These are phyloP conservation scores for Ricordea florida DNA, from an alignment of 92 coral and sea anemone species.

Conservation along the genomic window DNA sequence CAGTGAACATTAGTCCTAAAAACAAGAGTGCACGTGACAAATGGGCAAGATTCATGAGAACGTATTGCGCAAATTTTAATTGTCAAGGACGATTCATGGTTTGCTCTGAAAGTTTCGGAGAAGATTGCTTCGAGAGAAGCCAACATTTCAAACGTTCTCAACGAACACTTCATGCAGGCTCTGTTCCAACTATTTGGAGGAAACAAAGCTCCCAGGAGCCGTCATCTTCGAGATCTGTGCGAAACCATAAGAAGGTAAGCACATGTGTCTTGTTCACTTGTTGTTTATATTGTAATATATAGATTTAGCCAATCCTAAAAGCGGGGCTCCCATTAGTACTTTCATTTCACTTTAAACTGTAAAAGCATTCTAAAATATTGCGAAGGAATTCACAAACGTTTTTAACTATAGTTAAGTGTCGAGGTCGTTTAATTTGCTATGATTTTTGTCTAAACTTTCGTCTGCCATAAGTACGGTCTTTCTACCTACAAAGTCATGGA, in stretches of 20 bases:
- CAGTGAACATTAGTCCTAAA: background rate
- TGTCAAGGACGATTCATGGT: constrained; percentile 16
- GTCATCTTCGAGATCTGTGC: background rate
- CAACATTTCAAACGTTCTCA: constrained; percentile 4
- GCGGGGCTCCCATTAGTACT: no score
- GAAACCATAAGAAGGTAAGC: background rate
- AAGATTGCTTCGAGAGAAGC: constrained; percentile 17
- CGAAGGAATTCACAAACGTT: no score
- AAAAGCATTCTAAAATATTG: no score
- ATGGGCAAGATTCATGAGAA: constrained; percentile 35
- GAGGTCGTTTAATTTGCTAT: no score
- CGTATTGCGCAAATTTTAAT: constrained; percentile 21
- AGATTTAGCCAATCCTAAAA: no score
- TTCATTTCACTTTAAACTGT: no score
- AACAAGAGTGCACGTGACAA: background rate
- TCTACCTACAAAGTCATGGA: no score
- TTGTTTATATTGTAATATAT: no score
- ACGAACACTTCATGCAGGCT: constrained; percentile 9
- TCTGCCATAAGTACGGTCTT: no score
- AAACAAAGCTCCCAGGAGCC: background rate
- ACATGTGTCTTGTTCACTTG: background rate
- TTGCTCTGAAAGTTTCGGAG: constrained; percentile 29
- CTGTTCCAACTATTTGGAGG: constrained; percentile 50
- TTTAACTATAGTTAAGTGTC: no score
- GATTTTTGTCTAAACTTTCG: no score